Evolutionary conservation across 1,140 invertebrate genomes (phyloP).

Genomic region (Saxidomus purpurata): DNA sequence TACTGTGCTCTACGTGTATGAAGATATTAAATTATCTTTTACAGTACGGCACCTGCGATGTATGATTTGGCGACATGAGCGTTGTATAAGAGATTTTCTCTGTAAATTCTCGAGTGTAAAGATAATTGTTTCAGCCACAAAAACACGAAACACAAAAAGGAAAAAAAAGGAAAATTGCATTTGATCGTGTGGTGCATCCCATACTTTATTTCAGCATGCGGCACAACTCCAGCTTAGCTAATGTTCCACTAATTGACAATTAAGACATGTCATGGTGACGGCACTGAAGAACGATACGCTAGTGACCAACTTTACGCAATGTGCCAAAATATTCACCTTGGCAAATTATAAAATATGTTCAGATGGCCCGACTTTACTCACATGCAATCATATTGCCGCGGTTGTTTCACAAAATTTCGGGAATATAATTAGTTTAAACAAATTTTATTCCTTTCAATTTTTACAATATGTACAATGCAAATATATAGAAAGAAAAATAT

Average conservation of each 20-base stretch:
- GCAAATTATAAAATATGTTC: slow-evolving; percentile 50
- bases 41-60: slow-evolving; percentile 52
- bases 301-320: slow-evolving; percentile 53
- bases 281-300: slow-evolving; percentile 53
- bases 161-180: slow-evolving; percentile 43
- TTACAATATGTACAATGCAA: too few species aligned
- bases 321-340: slow-evolving; percentile 50
- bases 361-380: slow-evolving; percentile 53
- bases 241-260: slow-evolving; percentile 54
- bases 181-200: slow-evolving; percentile 52
- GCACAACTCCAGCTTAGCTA: slow-evolving; percentile 51
- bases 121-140: slow-evolving; percentile 52
- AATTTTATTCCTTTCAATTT: too few species aligned
- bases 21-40: slow-evolving; percentile 52
- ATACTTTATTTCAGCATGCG: slow-evolving; percentile 52
- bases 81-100: slow-evolving; percentile 47
- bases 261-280: slow-evolving; percentile 53
- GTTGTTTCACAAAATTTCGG: slow-evolving; percentile 51
- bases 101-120: slow-evolving; percentile 43
- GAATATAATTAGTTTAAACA: slow-evolving; percentile 55
- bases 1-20: slow-evolving; percentile 53
- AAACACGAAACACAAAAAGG: slow-evolving; percentile 51
- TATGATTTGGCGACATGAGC: slow-evolving; percentile 50
- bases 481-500: too few species aligned
- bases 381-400: slow-evolving; percentile 50